phyloP scores from a whole-genome alignment of 2,113 vertebrate genomes.

The Pterocles orientalis region DNA sequence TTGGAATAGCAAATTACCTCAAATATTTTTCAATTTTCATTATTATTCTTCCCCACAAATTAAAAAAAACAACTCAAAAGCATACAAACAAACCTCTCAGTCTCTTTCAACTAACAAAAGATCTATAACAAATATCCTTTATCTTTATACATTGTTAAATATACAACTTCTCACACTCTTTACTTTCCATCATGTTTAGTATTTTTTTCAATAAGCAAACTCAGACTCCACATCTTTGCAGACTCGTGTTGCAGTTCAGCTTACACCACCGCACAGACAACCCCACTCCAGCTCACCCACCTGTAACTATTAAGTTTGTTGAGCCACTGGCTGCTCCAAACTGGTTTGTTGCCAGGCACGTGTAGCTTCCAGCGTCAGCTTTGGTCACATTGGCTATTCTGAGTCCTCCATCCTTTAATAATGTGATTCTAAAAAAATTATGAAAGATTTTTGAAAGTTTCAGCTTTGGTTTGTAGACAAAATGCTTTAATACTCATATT shows the following conservation, averaged over 20 bases:
- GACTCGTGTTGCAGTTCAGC: neutral
- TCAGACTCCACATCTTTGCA: neutral
- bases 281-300: constrained; percentile 59
- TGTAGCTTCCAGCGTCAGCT: constrained; percentile 86
- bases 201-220: neutral
- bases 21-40: neutral
- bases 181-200: neutral
- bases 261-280: no score
- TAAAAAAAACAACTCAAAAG: neutral
- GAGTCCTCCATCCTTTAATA: constrained; percentile 86
- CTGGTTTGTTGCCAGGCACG: constrained; percentile 88
- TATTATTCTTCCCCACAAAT: neutral
- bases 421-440: constrained; percentile 72
- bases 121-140: neutral
- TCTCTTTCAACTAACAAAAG: neutral
- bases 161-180: neutral
- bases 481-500: neutral
- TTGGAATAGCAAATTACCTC: neutral
- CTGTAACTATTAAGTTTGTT: constrained; percentile 85
- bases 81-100: neutral
- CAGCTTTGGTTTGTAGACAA: neutral
- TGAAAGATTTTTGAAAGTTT: neutral
- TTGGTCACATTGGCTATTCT: constrained; percentile 87
- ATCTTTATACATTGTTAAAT: neutral
- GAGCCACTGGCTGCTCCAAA: constrained; percentile 90